Conservation (phyloP, 2,113 vertebrate species). For the Colaptes auratus region DNA sequence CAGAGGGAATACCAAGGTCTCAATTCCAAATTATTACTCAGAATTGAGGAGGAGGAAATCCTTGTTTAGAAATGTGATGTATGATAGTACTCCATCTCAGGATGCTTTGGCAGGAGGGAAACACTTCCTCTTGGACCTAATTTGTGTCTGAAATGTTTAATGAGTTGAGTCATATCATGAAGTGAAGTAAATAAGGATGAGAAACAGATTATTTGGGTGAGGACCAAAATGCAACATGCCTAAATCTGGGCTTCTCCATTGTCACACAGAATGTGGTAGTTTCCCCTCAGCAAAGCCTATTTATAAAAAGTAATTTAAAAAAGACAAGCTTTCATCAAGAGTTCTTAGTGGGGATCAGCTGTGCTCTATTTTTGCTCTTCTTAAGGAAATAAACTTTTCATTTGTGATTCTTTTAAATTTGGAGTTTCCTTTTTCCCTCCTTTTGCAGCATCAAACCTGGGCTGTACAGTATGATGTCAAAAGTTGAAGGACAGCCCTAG, state of each 20-base stretch:
- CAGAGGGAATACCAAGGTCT: conserved; percentile 67
- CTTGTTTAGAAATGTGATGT: conserved; percentile 58
- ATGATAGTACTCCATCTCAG: conserved; percentile 65
- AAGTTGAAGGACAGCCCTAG: neutral
- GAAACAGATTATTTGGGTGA: conserved; percentile 58
- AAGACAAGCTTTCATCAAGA: conserved; percentile 57
- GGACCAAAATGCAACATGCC: conserved; percentile 54
- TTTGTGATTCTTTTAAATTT: conserved; percentile 3
- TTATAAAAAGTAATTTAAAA: conserved; percentile 59
- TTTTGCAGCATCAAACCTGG: conserved; percentile 51
- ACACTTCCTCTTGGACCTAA: conserved; percentile 60
- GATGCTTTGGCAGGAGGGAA: conserved; percentile 64
- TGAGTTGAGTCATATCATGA: conserved; percentile 70
- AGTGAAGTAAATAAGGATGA: conserved; percentile 67
- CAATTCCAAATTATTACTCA: conserved; percentile 75
- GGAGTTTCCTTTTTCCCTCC: conserved; percentile 27
- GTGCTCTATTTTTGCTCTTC: conserved; percentile 52
- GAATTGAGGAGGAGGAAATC: conserved; percentile 75
- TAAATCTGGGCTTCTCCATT: conserved; percentile 47
- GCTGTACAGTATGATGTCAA: neutral
- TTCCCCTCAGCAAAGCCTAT: conserved; percentile 51
- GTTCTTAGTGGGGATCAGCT: conserved; percentile 45
- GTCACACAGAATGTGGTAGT: neutral
- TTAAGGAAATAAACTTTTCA: conserved; percentile 29
- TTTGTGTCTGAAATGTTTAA: conserved; percentile 65